These are phyloP conservation scores for Gracilinanus agilis DNA, from an alignment of 2,113 vertebrate species.

Conservation along the genomic window DNA sequence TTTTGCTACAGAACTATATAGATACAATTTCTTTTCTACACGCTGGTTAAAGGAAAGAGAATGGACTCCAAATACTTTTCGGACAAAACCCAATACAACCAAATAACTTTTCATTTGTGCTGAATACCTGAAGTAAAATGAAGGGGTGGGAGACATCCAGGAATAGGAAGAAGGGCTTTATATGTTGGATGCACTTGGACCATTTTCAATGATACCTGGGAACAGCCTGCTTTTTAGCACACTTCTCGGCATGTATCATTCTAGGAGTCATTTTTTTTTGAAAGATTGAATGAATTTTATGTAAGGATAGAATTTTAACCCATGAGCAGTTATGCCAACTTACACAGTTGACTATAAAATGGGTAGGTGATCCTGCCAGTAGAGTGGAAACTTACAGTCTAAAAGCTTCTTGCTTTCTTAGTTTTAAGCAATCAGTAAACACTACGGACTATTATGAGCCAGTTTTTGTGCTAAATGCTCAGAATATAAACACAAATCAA, in stretches of 20 bases:
- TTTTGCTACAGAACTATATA: not conserved
- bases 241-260: not conserved
- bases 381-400: not conserved
- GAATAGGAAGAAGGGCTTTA: not conserved
- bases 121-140: not conserved
- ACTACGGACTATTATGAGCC: not conserved
- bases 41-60: not conserved
- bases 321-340: not conserved
- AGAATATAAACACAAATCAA: not conserved
- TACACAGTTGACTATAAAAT: not conserved
- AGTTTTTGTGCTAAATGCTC: not conserved
- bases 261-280: not conserved
- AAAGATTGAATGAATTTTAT: not conserved
- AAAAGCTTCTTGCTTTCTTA: not conserved
- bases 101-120: constrained; percentile 4
- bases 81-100: not conserved
- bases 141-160: not conserved
- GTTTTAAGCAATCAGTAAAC: not conserved
- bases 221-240: not conserved
- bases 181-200: not conserved
- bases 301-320: not conserved
- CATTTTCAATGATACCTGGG: not conserved
- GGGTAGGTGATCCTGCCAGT: not conserved
- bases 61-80: constrained; percentile 8
- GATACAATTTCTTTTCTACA: not conserved